Percentiles rank a stretch among this genome's conserved stretches.
Conservation (phyloP, 2,888 invertebrate species). For the Pristionchus maxplancki region DNA sequence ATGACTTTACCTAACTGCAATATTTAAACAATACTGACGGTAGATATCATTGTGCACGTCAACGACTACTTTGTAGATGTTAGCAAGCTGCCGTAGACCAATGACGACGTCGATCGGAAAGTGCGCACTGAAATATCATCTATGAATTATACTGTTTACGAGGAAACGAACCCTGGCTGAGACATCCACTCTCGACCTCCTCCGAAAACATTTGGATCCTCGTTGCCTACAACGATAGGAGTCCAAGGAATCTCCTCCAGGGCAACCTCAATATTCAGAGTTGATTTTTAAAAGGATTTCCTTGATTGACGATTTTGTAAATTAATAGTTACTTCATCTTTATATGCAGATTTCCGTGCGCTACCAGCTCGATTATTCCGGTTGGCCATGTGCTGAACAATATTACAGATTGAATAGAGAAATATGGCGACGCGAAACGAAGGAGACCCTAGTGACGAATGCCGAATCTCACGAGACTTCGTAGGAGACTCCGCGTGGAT, state of each 20-base stretch:
- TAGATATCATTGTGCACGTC: conserved; percentile 62
- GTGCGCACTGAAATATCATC: conserved; percentile 53
- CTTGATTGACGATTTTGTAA: too few species aligned
- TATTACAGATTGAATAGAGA: background rate
- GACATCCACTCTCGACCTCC: conserved; percentile 28
- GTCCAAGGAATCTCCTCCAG: conserved; percentile 51
- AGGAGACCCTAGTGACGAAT: background rate
- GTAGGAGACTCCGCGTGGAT: background rate
- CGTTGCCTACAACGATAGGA: conserved; percentile 44
- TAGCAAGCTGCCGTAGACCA: conserved; percentile 61
- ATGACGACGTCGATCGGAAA: conserved; percentile 69
- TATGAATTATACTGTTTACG: background rate
- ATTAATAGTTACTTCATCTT: background rate
- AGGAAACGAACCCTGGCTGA: conserved; percentile 14
- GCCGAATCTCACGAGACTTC: background rate
- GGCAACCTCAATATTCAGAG: conserved; percentile 5
- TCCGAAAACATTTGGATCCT: conserved; percentile 35
- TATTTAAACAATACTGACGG: conserved; percentile 55
- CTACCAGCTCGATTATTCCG: background rate
- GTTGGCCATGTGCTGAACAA: background rate
- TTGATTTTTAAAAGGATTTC: too few species aligned
- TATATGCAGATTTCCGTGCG: conserved; percentile 7
- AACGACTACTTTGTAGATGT: conserved; percentile 68
- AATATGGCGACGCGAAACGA: background rate
- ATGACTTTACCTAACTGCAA: background rate